Evolutionary conservation across 2,797 vertebrate species (phyloP).

Genomic region (Perodicticus potto): DNA sequence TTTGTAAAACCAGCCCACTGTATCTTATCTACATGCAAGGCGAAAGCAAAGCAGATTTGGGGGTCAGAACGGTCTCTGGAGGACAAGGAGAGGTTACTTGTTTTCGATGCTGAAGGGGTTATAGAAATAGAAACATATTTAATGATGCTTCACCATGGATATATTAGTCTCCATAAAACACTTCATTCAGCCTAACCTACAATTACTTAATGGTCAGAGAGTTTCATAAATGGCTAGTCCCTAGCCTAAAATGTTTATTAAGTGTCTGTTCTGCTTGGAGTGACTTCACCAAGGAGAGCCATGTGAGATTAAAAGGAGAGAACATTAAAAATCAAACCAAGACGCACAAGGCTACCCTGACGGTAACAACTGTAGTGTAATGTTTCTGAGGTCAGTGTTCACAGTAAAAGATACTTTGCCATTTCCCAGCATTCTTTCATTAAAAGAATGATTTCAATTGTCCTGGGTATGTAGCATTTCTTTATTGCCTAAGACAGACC

Average conservation of each 20-base stretch:
- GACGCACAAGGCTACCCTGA: slow-evolving; percentile 67
- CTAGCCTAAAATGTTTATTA: slow-evolving; percentile 76
- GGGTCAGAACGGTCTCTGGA: slow-evolving; percentile 65
- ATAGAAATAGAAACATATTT: slow-evolving; percentile 75
- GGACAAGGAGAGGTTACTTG: slow-evolving; percentile 75
- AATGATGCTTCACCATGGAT: slow-evolving; percentile 75
- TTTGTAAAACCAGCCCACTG: slow-evolving; percentile 67
- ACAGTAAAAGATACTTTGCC: slow-evolving; percentile 66
- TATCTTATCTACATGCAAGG: slow-evolving; percentile 29
- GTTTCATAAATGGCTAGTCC: slow-evolving; percentile 77
- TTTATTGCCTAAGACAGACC: slow-evolving; percentile 78
- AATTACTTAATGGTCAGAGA: slow-evolving; percentile 78
- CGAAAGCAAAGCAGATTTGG: slow-evolving; percentile 71
- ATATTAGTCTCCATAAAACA: slow-evolving; percentile 70
- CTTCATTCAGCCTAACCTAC: slow-evolving; percentile 76
- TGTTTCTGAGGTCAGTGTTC: slow-evolving; percentile 76
- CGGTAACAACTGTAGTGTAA: slow-evolving; percentile 72
- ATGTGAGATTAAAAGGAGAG: slow-evolving; percentile 80
- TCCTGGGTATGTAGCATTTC: slow-evolving; percentile 75
- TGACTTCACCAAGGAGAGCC: slow-evolving; percentile 74
- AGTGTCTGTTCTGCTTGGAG: slow-evolving; percentile 73
- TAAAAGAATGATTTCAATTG: slow-evolving; percentile 67
- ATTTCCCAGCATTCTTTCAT: slow-evolving; percentile 53
- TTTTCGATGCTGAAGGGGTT: slow-evolving; percentile 68
- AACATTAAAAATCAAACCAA: slow-evolving; percentile 80